Conservation (phyloP, 2,888 invertebrate genomes). For the Ceriagrion tenellum region DNA sequence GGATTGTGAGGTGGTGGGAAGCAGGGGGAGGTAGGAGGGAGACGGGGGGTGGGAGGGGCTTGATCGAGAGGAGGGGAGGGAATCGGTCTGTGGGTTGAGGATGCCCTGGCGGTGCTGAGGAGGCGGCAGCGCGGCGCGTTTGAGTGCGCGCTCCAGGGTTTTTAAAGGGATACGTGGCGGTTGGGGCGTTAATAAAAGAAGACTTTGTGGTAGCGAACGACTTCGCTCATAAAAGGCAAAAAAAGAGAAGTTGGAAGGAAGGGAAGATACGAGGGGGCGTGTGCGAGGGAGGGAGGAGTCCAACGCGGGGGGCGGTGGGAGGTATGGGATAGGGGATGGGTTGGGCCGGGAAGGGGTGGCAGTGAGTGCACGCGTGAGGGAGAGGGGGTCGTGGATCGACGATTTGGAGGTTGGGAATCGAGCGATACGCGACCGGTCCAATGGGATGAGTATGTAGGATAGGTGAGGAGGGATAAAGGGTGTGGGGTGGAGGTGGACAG, state of each 20-base stretch:
- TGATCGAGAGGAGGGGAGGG: neutral
- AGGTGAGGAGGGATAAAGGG: neutral
- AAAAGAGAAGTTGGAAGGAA: neutral
- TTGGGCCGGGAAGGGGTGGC: no score
- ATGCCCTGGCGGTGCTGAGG: neutral
- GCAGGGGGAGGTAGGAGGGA: neutral
- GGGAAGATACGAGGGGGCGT: neutral
- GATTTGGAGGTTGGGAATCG: neutral
- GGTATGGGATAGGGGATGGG: no score
- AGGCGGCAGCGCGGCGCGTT: neutral
- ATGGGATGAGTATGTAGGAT: neutral
- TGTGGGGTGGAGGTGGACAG: neutral
- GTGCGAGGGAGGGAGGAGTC: neutral
- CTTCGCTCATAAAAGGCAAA: slow-evolving; percentile 60
- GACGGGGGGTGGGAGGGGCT: neutral
- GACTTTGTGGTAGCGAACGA: slow-evolving; percentile 56
- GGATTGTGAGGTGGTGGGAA: slow-evolving; percentile 51
- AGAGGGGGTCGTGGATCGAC: no score
- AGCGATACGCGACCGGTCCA: neutral
- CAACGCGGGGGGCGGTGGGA: neutral
- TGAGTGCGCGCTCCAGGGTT: slow-evolving; percentile 51
- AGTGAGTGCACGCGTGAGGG: no score
- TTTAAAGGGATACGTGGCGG: slow-evolving; percentile 66
- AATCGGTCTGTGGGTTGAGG: neutral
- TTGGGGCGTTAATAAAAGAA: slow-evolving; percentile 65